Base-by-base conservation (phyloP, 2,888 invertebrate genomes). In the Cryptocephalus moraei region DNA sequence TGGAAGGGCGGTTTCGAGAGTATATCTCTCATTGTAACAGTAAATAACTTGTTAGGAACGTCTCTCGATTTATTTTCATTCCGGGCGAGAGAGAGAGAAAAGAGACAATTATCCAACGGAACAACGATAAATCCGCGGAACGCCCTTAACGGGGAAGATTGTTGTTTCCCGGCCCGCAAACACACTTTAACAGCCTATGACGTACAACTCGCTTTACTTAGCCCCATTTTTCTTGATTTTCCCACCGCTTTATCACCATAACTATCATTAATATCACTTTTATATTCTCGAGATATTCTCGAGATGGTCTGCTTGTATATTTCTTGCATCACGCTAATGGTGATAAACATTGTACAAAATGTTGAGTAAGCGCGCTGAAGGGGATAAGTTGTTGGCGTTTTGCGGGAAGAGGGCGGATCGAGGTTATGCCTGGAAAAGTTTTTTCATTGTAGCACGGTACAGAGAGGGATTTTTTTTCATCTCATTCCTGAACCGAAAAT, bases 181-280 rank as follows among this genome's bases (percentile, higher is more conserved):
- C 52, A 52, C 47, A 52, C 44, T 49, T 50, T 42, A 50, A 49
- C 52, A 47, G 47, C 49, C 61, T 62, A 62, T 62, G 62, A 62
- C 57, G 61, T 58, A 64, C 62, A 61, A 60, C 60, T 52, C 49
- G 43, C 52, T 53, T 56, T 56, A 56, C 59, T 55, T 51, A 53
- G 51, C 51, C 56, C 59, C 69, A 68, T 69, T 69, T 68, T 65
- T 69, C 69, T 69, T 69, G 66, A 69, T 69, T 64, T 66, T 62
- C 47, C 58, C 56, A 54, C 55, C 63, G 62, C 62, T 66, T 65
- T 66, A 68, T 67, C 67, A 66, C 64, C 64, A 59, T 59, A 55
- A 62, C 62, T 59, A 69, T 70, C 70, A 70, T 71, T 71, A 71
- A 71, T 71, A 69, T 71, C 70, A 71, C 70, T 71, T 71, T 70